These are phyloP conservation scores for Thecophora atra DNA, from an alignment of 2,888 invertebrate genomes.

Conservation along the genomic window DNA sequence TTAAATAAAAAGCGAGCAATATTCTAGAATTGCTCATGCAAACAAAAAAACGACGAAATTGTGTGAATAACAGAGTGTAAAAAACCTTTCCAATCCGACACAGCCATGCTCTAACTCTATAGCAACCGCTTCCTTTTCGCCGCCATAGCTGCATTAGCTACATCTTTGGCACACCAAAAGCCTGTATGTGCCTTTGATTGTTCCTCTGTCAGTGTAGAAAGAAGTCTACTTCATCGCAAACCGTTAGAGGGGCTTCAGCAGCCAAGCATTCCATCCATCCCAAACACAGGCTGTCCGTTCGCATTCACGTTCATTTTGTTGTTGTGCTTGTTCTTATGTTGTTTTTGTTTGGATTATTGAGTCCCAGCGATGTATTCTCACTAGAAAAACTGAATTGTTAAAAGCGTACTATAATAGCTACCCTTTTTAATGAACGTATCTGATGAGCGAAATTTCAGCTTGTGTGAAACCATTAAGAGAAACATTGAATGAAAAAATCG, in stretches of 20 bases:
- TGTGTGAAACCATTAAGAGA: no score
- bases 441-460: no score
- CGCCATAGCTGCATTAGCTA: conserved; percentile 8
- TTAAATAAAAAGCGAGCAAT: conserved; percentile 25
- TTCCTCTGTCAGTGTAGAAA: conserved; percentile 9
- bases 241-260: conserved; percentile 23
- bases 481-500: no score
- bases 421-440: no score
- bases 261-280: conserved; percentile 29
- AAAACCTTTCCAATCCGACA: conserved; percentile 19
- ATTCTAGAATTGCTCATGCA: conserved; percentile 20
- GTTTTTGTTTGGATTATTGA: not conserved
- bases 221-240: conserved; percentile 20
- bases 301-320: conserved; percentile 32
- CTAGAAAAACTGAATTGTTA: no score
- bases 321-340: conserved; percentile 16
- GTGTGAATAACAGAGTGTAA: conserved; percentile 10
- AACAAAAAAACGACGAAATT: conserved; percentile 31
- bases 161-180: conserved; percentile 1
- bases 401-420: no score
- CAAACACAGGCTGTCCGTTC: conserved; percentile 3
- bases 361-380: conserved; percentile 11
- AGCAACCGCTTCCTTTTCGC: conserved; percentile 6
- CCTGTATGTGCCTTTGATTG: not conserved
- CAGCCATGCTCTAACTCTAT: not conserved